Base-by-base conservation (phyloP, 2,797 vertebrate species). In the Oreonectes daqikongensis region DNA sequence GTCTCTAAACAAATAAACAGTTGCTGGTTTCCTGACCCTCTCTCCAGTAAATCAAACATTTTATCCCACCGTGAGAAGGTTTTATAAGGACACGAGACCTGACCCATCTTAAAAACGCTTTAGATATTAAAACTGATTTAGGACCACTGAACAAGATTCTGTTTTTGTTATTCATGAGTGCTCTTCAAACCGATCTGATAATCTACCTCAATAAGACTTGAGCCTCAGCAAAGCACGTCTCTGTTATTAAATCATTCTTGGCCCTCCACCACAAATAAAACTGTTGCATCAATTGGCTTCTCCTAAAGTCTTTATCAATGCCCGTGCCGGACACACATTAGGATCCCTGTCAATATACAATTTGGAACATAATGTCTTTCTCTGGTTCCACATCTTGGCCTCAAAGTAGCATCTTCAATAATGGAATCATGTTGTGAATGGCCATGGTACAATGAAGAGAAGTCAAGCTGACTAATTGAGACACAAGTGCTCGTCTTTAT, bases 151-250 rank as follows among this genome's bases (percentile, higher is more conserved):
- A 77, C 69, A 52, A 72, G 32, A 22, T 22, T 18, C 52, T 42
- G 18, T 63, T 32, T 53, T 57, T 81, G 52, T 76, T 76, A 72
- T 63, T 81, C 32, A 52, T 18, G 10, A 68, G 53, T 76, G 74
- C 65, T 76, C 53, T 69, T 4, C 30, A 69, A 69, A 81, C 74
- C 61, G 69, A 77, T 77, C 55, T 52, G 24, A 76, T 80, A 59
- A 72, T 77, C 65, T 68, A 77, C 64, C 44, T 60, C 69, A 72
- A 72, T 81, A 77, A 81, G 24, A n/a, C 73, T 44, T 46, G 26
- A 59, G 52, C 61, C 46, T 61, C 18, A 2, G 53, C 53, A 42
- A 53, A 32, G 73, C 72, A 75, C 30, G 38, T 57, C 52, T 80
- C 38, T 22, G 63, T 77, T 72, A 67, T 67, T 68, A 77, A 77